Evolutionary conservation across 1,140 invertebrate species (phyloP).

Genomic region (Maconellicoccus hirsutus): DNA sequence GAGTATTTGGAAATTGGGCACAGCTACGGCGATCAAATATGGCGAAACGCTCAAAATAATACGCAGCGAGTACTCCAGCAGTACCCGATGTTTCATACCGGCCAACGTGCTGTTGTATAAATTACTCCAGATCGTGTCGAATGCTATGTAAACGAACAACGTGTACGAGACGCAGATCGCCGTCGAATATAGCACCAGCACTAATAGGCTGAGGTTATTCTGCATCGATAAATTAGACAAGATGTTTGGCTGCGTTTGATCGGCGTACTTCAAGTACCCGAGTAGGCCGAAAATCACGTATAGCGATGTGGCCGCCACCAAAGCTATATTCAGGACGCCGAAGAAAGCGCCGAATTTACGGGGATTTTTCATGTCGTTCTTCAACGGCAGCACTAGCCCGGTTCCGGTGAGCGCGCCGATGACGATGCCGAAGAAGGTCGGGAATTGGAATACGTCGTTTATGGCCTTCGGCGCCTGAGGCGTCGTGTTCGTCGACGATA

Average conservation of each 20-base stretch:
- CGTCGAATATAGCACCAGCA: constrained; percentile 43
- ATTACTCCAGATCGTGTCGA: constrained; percentile 42
- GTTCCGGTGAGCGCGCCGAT: constrained; percentile 53
- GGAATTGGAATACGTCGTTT: constrained; percentile 37
- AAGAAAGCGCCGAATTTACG: constrained; percentile 36
- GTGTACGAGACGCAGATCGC: constrained; percentile 45
- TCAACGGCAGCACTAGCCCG: constrained; percentile 43
- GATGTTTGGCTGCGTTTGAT: constrained; percentile 33
- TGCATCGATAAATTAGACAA: constrained; percentile 34
- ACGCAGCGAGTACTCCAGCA: neutral
- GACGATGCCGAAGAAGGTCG: constrained; percentile 52
- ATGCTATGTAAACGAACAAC: constrained; percentile 50
- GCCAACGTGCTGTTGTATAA: neutral
- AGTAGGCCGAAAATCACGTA: constrained; percentile 41
- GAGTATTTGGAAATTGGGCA: neutral
- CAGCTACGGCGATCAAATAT: neutral
- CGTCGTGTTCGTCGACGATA: neutral
- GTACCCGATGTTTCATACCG: neutral
- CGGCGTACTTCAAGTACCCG: constrained; percentile 42
- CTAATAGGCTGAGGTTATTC: constrained; percentile 38
- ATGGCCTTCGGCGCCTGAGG: neutral
- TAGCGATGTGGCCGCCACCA: constrained; percentile 37
- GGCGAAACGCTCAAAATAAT: neutral
- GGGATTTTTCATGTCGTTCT: constrained; percentile 41
- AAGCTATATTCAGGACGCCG: constrained; percentile 40